Evolutionary conservation across 2,113 vertebrate genomes (phyloP), one percentile per base, ranked within the genome.

Genomic region (Salvelinus fontinalis): DNA sequence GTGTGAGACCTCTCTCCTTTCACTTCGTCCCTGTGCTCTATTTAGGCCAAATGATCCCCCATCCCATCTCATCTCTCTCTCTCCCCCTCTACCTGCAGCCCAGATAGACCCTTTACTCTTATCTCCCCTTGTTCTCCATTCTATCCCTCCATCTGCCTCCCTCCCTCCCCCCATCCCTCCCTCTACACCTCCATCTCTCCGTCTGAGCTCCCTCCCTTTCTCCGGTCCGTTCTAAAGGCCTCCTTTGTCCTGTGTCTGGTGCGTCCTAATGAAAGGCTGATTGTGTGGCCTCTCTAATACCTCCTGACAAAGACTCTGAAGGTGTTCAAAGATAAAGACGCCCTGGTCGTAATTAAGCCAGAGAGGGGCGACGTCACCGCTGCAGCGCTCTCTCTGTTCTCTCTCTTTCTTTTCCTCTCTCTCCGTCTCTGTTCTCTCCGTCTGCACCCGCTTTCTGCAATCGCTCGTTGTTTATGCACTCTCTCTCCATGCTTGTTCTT

Each of bases 231-330:
- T 95, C 87, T 95, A 94, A 95, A 95, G 95, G 94, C 92, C 85
- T 88, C 93, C 92, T 96, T 96, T 97, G 95, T 94, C 90, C 81
- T 5, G 91, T 90, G 92, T 69, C 93, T 87, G 88, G 93, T 85
- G 86, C 93, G 92, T 92, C 93, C 93, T 92, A 95, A 96, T 97
- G 95, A 97, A 96, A 96, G 95, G 94, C 92, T 93, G 90, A 97
- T 97, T 97, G 96, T 97, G 92, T 89, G 93, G 94, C 94, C 90
- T 84, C 95, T 93, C 94, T 95, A 95, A 95, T 93, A 94, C 95
- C 95, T 93, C 93, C 93, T 93, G 89, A 91, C 91, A 92, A 92
- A 90, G 91, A 90, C 83, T 85, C 80, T 78, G 26, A 86, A 90
- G 89, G 90, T 90, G 87, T 86, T 87, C 85, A 89, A 51, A 51